Evolutionary conservation across 1,140 invertebrate species (phyloP), one percentile per base, ranked within the genome.

Genomic region (Pseudomyrmex cubaensis): DNA sequence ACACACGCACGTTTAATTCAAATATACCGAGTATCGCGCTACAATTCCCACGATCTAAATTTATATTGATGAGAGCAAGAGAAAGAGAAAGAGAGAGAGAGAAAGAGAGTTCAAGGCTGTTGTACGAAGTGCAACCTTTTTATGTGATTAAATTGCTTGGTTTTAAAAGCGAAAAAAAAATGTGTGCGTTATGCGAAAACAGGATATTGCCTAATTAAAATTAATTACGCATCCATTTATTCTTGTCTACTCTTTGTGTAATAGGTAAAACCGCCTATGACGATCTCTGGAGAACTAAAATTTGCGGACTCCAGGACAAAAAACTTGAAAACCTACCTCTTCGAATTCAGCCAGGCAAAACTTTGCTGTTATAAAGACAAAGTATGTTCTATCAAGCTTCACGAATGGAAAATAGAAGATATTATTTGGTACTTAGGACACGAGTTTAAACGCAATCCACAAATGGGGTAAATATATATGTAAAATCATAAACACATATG

Each of bases 361-460:
- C 94, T 99, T n/a, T 96, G 95, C 83, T 97, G 96, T 85, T 98
- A 96, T 87, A 98, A 98, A 91, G 97, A 98, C 92, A 96, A 96
- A 93, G 95, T 95, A 94, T 96, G 96, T 86, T 95, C 96, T 0
- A 92, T 95, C 12, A 96, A 96, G 91, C 89, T 97, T 10, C 95
- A 95, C 76, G 96, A 96, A 80, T 98, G 97, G 97, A 95, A 95
- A 86, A 95, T 98, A 22, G 97, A 97, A 92, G 96, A 98, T 90
- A 96, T 97, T 61, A 91, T 96, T 8, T 97, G 97, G 96, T 98
- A 98, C 93, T 94, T 97, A 77, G 98, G 98, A 10, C 96, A 96
- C 90, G 98, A 98, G 90, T 91, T 96, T 1, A 98, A 97, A 91
- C 94, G 97, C 74, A 97, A 96, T 92, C 96, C 97, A n/a, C 97